These are phyloP conservation scores for Apocrypta bakeri DNA, from an alignment of 1,140 invertebrate species.

Conservation along the genomic window DNA sequence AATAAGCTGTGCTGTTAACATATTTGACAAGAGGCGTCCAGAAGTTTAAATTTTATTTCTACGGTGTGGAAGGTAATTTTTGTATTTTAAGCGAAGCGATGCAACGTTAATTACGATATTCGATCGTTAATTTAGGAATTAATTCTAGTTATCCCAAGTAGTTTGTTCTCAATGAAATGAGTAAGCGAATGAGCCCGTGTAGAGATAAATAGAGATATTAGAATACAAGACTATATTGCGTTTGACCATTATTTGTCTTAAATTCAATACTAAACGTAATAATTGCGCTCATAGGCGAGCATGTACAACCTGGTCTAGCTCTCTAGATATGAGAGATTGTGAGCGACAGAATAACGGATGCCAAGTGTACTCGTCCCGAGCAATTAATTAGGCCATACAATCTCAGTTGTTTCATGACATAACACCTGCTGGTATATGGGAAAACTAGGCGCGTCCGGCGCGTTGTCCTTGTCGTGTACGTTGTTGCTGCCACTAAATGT, in stretches of 20 bases:
- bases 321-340: slow-evolving; percentile 59
- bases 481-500: slow-evolving; percentile 10
- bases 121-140: not conserved
- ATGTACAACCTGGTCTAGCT: not conserved
- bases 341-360: slow-evolving; percentile 67
- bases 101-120: not conserved
- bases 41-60: no score
- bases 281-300: not conserved
- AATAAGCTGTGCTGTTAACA: no score
- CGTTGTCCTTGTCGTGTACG: not conserved
- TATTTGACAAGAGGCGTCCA: no score
- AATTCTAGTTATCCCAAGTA: not conserved
- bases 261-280: slow-evolving; percentile 23
- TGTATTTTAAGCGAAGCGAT: not conserved
- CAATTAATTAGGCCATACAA: slow-evolving; percentile 70
- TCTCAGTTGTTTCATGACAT: slow-evolving; percentile 66
- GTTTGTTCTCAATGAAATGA: no score
- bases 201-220: no score
- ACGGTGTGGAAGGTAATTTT: not conserved
- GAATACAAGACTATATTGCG: no score
- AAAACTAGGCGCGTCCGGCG: not conserved
- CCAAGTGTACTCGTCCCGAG: slow-evolving; percentile 64
- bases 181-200: no score
- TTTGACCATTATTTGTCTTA: slow-evolving; percentile 5
- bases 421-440: slow-evolving; percentile 58